Conservation (phyloP, 2,888 invertebrate genomes). For the Erpobdella octoculata region DNA sequence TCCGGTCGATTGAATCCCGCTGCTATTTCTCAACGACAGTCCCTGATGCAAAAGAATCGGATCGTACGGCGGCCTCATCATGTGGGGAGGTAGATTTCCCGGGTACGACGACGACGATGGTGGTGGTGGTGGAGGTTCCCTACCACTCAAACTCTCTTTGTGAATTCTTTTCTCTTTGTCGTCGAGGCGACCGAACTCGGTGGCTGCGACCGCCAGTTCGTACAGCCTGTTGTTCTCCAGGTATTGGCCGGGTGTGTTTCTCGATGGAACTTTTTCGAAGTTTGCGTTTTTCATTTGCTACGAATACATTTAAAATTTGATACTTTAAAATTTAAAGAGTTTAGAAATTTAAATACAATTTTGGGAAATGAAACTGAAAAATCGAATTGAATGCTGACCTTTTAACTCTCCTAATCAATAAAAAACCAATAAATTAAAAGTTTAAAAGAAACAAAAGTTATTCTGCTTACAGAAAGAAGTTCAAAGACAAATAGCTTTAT, state of each 20-base stretch:
- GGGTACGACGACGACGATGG: too few species aligned
- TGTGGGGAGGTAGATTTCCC: neutral
- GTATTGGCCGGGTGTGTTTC: neutral
- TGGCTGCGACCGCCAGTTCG: slow-evolving; percentile 48
- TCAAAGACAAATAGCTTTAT: too few species aligned
- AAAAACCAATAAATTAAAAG: too few species aligned
- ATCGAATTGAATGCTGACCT: too few species aligned
- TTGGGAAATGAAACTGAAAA: too few species aligned
- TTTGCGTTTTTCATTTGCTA: neutral
- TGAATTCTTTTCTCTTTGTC: neutral
- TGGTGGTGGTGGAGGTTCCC: neutral
- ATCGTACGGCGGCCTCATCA: neutral
- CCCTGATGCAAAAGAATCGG: slow-evolving; percentile 31
- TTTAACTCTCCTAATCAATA: too few species aligned
- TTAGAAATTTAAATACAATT: too few species aligned
- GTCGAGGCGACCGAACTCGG: slow-evolving; percentile 31
- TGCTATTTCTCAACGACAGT: slow-evolving; percentile 46
- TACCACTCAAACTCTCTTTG: neutral
- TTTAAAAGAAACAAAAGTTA: too few species aligned
- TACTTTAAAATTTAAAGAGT: too few species aligned
- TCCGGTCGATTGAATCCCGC: slow-evolving; percentile 31
- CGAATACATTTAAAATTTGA: too few species aligned
- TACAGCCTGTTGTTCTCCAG: slow-evolving; percentile 49
- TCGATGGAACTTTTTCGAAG: neutral
- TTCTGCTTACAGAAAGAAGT: too few species aligned